Evolutionary conservation across 1,140 invertebrate genomes (phyloP), one percentile per base, ranked within the genome.

Genomic region (Neelides sp.): DNA sequence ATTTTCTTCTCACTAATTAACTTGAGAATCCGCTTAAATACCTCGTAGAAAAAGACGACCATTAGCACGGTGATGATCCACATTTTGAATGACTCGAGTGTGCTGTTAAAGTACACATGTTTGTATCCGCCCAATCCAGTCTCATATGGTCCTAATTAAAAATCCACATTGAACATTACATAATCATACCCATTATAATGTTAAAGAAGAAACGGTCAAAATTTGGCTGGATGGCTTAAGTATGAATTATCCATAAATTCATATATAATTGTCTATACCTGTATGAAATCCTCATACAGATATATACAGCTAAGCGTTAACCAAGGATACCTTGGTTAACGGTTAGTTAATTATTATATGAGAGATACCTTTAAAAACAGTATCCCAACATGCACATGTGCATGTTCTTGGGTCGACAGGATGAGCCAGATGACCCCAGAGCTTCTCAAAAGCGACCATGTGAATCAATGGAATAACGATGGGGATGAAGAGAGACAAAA

Each of bases 61-160:
- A 75, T 78, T 15, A 82, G 51, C 3, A 82, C 75, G 1, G 79
- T 76, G 2, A 78, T 64, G 10, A 76, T 65, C 83, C 84, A 88
- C 60, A 87, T 86, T 69, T 85, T 82, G 42, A 80, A 69, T 4
- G 76, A 79, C 54, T 83, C 81, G 32, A 68, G 65, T 3, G 83
- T 86, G 19, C 79, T 76, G 63, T 88, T 87, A 66, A 88, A 86
- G 64, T 86, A 88, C 62, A 87, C 75, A 62, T 87, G 83, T 39
- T 56, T 59, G 47, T 54, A 59, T 1, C 39, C 36, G 26, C 50
- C 48, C 27, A 59, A 40, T 1, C 58, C 58, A 13, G 42, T 20
- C 34, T 59, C 58, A 48, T 59, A 56, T n/a, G 54, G 54, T 10
- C 56, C 58, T 58, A n/a, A 13, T n/a, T n/a, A n/a, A n/a, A n/a